These are phyloP conservation scores for Philereme vetulata DNA, from an alignment of 2,888 invertebrate species.

Conservation along the genomic window DNA sequence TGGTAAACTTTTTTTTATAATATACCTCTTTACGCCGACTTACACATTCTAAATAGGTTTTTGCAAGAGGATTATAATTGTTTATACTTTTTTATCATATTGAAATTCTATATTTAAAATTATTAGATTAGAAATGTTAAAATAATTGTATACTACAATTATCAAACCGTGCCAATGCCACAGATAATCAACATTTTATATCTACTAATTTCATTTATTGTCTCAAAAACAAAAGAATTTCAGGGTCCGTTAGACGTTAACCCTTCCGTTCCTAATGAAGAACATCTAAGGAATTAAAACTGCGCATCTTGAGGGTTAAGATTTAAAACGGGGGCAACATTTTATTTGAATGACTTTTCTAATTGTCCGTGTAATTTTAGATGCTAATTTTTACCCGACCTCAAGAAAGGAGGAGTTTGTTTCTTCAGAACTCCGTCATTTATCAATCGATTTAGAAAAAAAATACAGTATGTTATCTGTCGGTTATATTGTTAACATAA, in stretches of 20 bases:
- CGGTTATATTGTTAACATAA: too few relatives aligned
- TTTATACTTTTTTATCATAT: too few relatives aligned
- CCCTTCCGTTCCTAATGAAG: constrained; percentile 74
- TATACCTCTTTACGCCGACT: not conserved
- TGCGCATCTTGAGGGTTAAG: constrained; percentile 20
- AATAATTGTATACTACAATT: too few relatives aligned
- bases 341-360: constrained; percentile 55
- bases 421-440: too few relatives aligned
- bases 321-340: constrained; percentile 9
- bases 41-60: not conserved
- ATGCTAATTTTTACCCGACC: constrained; percentile 19
- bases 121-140: too few relatives aligned
- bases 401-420: too few relatives aligned
- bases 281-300: constrained; percentile 59
- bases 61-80: too few relatives aligned
- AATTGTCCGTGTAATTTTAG: constrained; percentile 66
- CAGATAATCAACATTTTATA: constrained; percentile 12
- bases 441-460: too few relatives aligned
- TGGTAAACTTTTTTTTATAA: constrained; percentile 57
- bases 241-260: constrained; percentile 66
- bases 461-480: too few relatives aligned
- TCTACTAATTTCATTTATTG: constrained; percentile 53
- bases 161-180: not conserved
- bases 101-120: too few relatives aligned
- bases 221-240: constrained; percentile 59